A percentile compares a stretch with the other conserved stretches of the same genome.
Conservation (phyloP, 1,140 invertebrate genomes). For the Cheumatopsyche charites region DNA sequence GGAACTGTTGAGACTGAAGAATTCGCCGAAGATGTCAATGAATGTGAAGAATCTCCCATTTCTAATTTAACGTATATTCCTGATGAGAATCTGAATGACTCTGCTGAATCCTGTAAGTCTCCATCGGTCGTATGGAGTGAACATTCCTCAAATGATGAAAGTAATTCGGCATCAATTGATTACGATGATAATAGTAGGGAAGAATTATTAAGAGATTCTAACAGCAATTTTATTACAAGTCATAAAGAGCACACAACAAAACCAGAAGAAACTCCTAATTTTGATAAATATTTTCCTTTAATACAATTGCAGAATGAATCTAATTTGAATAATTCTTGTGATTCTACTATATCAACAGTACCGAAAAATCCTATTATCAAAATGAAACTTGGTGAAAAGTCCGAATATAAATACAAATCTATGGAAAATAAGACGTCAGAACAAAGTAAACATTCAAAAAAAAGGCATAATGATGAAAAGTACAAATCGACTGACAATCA, state of each 20-base stretch:
- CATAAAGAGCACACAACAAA: not conserved
- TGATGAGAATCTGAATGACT: not conserved
- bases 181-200: conserved; percentile 10
- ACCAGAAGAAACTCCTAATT: not conserved
- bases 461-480: not conserved
- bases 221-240: conserved; percentile 39
- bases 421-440: not conserved
- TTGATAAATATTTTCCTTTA: not conserved
- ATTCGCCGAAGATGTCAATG: not conserved
- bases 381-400: not conserved
- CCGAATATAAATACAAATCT: not conserved
- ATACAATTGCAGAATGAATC: not conserved
- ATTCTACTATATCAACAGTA: not conserved
- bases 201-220: conserved; percentile 43
- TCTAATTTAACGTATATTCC: too few relatives aligned
- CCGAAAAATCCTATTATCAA: not conserved
- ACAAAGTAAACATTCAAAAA: not conserved
- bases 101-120: conserved; percentile 12
- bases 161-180: conserved; percentile 7
- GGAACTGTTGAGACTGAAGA: not conserved
- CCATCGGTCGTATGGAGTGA: not conserved
- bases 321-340: not conserved
- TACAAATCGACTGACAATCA: not conserved
- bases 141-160: conserved; percentile 1
- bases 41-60: too few relatives aligned